phyloP scores from a whole-genome alignment of 2,797 vertebrate species.

The Triplophysa bombifrons region DNA sequence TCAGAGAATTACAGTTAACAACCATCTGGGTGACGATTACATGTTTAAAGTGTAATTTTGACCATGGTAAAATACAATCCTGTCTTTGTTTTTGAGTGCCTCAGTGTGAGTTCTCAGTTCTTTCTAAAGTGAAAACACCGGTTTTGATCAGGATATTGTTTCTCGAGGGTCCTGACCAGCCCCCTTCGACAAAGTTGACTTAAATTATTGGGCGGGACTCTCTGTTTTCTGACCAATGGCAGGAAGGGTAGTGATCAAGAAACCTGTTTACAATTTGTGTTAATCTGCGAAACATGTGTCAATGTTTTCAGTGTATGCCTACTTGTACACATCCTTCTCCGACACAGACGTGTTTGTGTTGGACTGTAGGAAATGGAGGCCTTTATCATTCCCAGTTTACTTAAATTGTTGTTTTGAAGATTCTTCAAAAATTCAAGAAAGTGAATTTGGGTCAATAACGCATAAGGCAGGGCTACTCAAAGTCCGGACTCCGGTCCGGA shows the following conservation, averaged over 20 bases:
- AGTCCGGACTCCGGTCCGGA: too few relatives aligned
- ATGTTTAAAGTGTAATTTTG: neutral
- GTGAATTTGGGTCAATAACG: too few relatives aligned
- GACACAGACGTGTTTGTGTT: slow-evolving; percentile 17
- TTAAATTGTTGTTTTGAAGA: too few relatives aligned
- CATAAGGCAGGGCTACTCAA: too few relatives aligned
- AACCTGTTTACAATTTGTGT: neutral
- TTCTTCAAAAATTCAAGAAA: too few relatives aligned
- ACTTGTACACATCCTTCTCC: neutral
- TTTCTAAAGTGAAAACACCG: neutral
- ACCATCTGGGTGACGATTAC: neutral
- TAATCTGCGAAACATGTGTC: neutral
- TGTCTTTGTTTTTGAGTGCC: neutral
- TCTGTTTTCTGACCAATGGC: neutral
- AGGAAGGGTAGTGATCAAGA: neutral
- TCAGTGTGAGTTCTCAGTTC: neutral
- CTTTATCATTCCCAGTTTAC: slow-evolving; percentile 38
- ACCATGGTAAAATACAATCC: neutral
- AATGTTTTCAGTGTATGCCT: neutral
- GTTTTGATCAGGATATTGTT: too few relatives aligned
- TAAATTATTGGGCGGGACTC: neutral
- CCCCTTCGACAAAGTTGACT: neutral
- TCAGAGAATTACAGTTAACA: neutral
- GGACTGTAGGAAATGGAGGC: slow-evolving; percentile 41
- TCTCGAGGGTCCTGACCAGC: too few relatives aligned